Percentiles rank a stretch among this genome's conserved stretches.
Conservation (phyloP, 2,797 vertebrate species). For the Xenopus petersii region DNA sequence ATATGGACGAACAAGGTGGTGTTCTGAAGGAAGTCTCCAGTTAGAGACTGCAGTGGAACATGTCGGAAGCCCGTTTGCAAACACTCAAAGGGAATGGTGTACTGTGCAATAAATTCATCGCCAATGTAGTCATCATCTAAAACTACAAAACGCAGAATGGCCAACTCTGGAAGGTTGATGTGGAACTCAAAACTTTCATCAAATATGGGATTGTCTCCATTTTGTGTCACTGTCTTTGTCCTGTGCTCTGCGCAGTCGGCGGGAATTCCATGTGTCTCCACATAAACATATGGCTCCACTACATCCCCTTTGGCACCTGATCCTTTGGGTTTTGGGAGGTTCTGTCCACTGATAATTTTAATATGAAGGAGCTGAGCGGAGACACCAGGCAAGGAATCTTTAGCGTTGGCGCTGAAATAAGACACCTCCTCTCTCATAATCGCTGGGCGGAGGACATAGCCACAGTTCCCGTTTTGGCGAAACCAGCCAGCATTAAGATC, state of each 20-base stretch:
- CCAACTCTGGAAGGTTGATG: conserved; percentile 87
- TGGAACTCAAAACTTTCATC: conserved; percentile 93
- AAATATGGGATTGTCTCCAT: conserved; percentile 86
- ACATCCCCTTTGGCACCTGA: conserved; percentile 89
- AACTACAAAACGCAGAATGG: conserved; percentile 83
- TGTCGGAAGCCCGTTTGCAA: conserved; percentile 88
- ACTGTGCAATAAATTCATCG: conserved; percentile 93
- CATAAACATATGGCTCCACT: conserved; percentile 88
- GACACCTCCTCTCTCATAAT: conserved; percentile 93
- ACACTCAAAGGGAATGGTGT: conserved; percentile 91
- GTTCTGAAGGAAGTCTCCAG: conserved; percentile 82
- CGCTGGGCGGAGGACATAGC: conserved; percentile 85
- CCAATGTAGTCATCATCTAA: conserved; percentile 90
- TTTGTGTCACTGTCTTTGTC: conserved; percentile 87
- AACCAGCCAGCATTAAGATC: conserved; percentile 90
- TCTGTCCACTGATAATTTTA: conserved; percentile 89
- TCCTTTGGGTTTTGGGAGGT: conserved; percentile 86
- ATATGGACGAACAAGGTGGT: conserved; percentile 86
- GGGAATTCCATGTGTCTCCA: conserved; percentile 87
- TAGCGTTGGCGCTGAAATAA: conserved; percentile 90
- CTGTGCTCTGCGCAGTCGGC: conserved; percentile 87
- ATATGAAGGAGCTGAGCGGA: conserved; percentile 88
- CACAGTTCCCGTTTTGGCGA: conserved; percentile 86
- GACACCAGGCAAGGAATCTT: conserved; percentile 84
- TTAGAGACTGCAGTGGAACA: conserved; percentile 82